These are phyloP conservation scores for Ameiurus melas DNA, from an alignment of 2,113 vertebrate genomes.

Conservation along the genomic window DNA sequence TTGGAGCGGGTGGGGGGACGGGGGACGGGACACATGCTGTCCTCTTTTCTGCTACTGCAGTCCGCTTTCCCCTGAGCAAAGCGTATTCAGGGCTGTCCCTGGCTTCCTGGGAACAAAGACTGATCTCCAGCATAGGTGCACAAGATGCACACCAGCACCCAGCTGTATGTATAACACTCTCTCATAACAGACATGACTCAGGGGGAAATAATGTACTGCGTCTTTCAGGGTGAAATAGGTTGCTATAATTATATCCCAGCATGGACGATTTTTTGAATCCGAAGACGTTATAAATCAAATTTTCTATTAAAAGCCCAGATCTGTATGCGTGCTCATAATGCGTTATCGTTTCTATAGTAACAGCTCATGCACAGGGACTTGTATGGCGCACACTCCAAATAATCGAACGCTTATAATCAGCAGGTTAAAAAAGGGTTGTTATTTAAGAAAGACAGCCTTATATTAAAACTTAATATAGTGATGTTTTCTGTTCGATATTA, in stretches of 20 bases:
- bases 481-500: background rate
- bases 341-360: background rate
- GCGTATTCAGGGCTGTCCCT: background rate
- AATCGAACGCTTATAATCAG: background rate
- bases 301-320: background rate
- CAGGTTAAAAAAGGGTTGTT: background rate
- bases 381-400: background rate
- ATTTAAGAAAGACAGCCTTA: background rate
- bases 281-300: background rate
- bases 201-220: background rate
- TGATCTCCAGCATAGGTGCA: background rate
- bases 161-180: background rate
- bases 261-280: background rate
- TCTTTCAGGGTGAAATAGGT: background rate
- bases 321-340: background rate
- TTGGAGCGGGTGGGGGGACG: background rate
- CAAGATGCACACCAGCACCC: background rate
- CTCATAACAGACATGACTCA: background rate
- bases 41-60: conserved; percentile 19
- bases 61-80: background rate
- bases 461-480: background rate
- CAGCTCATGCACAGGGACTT: background rate
- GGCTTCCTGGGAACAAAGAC: conserved; percentile 19
- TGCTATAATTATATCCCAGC: background rate
- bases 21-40: background rate